Conservation (phyloP, 2,797 vertebrate genomes). For the Epinephelus awoara region DNA sequence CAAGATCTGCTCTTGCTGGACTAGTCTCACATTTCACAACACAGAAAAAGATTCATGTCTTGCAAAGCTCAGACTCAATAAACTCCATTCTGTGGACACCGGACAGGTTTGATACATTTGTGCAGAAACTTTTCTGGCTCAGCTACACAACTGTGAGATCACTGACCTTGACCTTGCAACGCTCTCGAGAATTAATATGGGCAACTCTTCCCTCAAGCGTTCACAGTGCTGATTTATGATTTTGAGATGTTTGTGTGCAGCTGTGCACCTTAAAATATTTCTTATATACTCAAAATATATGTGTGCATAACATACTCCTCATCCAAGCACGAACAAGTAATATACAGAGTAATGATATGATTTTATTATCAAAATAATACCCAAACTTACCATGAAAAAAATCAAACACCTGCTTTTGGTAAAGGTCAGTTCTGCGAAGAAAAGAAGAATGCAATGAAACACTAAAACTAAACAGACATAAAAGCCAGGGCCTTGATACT, state of each 20-base stretch:
- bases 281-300: not conserved
- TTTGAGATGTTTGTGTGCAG: slow-evolving; percentile 45
- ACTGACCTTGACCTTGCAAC: slow-evolving; percentile 57
- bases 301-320: not conserved
- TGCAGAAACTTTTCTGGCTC: slow-evolving; percentile 35
- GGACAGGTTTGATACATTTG: slow-evolving; percentile 49
- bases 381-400: not conserved
- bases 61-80: not conserved
- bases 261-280: slow-evolving; percentile 12
- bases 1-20: not conserved
- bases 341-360: not conserved
- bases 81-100: slow-evolving; percentile 10
- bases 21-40: not conserved
- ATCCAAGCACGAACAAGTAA: not conserved
- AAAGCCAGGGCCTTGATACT: not conserved
- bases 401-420: not conserved
- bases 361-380: not conserved
- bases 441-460: not conserved
- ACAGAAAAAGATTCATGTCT: not conserved
- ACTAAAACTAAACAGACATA: not conserved
- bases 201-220: slow-evolving; percentile 34
- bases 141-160: slow-evolving; percentile 48
- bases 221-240: slow-evolving; percentile 44
- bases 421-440: not conserved
- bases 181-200: slow-evolving; percentile 51